Conservation (phyloP, 2,113 vertebrate genomes). For the Mirounga angustirostris region DNA sequence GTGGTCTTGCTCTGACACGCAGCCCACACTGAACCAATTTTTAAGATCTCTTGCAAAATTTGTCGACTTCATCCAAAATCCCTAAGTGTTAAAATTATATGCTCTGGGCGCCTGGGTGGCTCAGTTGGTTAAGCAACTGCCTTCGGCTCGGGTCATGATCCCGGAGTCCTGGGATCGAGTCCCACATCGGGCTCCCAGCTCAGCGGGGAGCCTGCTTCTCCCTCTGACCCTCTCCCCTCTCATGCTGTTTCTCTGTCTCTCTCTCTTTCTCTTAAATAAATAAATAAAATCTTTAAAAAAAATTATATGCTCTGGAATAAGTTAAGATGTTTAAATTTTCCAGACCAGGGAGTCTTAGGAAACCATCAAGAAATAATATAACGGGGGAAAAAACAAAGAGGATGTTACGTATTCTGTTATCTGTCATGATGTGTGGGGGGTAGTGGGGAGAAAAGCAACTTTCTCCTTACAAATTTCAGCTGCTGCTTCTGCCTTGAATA, state of each 20-base stretch:
- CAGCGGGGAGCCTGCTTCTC: too few species aligned
- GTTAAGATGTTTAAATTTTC: conserved; percentile 28
- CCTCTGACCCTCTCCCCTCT: too few species aligned
- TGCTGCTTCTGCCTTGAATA: background rate
- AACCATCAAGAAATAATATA: background rate
- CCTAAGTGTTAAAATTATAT: background rate
- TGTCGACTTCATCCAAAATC: background rate
- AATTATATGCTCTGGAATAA: background rate
- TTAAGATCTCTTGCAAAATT: conserved; percentile 45
- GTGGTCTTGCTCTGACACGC: background rate
- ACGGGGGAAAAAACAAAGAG: background rate
- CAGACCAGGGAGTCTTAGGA: background rate
- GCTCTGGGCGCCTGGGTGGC: background rate
- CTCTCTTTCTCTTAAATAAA: too few species aligned
- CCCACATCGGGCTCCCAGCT: too few species aligned
- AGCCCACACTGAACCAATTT: background rate
- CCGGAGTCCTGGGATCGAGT: too few species aligned
- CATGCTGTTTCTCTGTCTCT: too few species aligned
- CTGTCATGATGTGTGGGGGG: background rate
- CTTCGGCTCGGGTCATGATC: too few species aligned
- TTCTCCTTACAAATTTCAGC: background rate
- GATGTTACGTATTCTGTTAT: conserved; percentile 9
- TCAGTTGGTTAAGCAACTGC: too few species aligned
- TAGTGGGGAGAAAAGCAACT: background rate
- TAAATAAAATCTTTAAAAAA: background rate